phyloP scores from a whole-genome alignment of 2,888 invertebrate species.

The Lochmaea capreae region DNA sequence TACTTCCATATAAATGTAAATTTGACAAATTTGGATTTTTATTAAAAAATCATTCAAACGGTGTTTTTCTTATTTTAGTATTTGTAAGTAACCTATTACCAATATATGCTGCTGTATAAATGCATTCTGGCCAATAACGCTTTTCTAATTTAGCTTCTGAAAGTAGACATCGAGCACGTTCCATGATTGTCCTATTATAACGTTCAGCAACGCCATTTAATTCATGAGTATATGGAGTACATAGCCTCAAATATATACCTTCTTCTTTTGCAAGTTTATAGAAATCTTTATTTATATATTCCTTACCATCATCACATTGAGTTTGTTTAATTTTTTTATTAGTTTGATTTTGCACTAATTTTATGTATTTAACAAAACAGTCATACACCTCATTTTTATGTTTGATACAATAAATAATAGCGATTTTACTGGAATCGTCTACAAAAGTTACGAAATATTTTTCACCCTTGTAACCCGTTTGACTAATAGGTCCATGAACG shows the following conservation, averaged over 20 bases:
- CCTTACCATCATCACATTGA: background rate
- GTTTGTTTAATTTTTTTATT: background rate
- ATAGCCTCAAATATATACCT: background rate
- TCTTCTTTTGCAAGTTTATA: background rate
- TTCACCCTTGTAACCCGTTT: too few species aligned
- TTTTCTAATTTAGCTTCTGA: too few species aligned
- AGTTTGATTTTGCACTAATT: background rate
- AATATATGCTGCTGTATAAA: background rate
- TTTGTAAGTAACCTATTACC: slow-evolving; percentile 1
- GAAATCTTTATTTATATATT: slow-evolving; percentile 4
- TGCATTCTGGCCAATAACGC: too few species aligned
- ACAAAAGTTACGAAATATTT: too few species aligned
- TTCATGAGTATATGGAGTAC: background rate
- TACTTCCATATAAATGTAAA: too few species aligned
- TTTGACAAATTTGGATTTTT: background rate
- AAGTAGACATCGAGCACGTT: too few species aligned
- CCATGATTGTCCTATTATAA: too few species aligned
- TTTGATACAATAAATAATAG: too few species aligned
- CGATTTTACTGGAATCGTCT: too few species aligned
- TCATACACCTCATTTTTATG: too few species aligned
- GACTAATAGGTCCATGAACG: too few species aligned
- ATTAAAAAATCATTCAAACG: background rate
- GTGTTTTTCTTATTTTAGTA: background rate
- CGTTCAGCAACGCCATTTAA: background rate
- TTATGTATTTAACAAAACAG: too few species aligned